Conservation (phyloP, 2,113 vertebrate species). For the Brachypodius melanocephalos region DNA sequence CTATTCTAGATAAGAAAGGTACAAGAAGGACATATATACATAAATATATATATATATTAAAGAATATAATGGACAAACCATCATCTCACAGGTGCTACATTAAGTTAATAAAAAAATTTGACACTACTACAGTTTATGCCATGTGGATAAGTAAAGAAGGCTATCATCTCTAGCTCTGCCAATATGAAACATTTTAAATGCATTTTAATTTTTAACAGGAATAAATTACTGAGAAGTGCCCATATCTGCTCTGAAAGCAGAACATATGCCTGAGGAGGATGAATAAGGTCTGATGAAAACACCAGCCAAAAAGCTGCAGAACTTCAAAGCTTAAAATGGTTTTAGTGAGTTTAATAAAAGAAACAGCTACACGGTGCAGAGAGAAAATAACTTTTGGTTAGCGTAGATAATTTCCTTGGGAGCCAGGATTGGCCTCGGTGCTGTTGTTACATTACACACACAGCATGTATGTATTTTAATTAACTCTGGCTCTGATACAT, state of each 20-base stretch:
- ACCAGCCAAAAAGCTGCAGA: neutral
- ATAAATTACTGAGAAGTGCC: neutral
- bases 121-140: neutral
- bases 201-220: neutral
- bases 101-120: neutral
- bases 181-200: neutral
- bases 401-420: neutral
- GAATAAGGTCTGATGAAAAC: neutral
- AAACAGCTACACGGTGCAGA: neutral
- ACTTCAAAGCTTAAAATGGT: slow-evolving; percentile 28
- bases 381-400: slow-evolving; percentile 9
- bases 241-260: neutral
- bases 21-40: neutral
- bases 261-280: neutral
- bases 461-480: slow-evolving; percentile 33
- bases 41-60: neutral
- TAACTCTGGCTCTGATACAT: neutral
- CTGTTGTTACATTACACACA: neutral
- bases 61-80: neutral
- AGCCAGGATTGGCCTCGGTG: neutral
- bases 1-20: neutral
- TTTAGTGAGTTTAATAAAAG: slow-evolving; percentile 12
- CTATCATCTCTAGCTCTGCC: neutral
- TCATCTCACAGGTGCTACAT: neutral
- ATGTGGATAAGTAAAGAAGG: neutral